phyloP scores from a whole-genome alignment of 2,888 invertebrate genomes.

The Lepidocyrtinus sp. region DNA sequence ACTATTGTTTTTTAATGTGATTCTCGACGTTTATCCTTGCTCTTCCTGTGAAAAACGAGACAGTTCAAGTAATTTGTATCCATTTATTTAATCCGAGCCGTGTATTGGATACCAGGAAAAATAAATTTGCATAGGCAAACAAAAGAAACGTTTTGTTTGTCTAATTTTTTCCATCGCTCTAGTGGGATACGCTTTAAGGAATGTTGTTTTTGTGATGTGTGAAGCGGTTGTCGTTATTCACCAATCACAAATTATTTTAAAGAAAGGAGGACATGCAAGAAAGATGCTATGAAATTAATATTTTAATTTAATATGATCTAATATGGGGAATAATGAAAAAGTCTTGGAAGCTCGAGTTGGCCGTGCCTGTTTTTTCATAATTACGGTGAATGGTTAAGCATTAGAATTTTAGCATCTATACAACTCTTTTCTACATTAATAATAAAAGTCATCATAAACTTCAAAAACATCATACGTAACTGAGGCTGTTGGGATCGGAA shows the following conservation, averaged over 20 bases:
- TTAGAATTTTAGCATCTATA: no score
- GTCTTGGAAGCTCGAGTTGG: no score
- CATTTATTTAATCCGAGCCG: slow-evolving; percentile 48
- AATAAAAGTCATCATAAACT: neutral
- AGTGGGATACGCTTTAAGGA: neutral
- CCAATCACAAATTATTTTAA: no score
- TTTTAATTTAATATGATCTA: no score
- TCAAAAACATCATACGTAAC: slow-evolving; percentile 16
- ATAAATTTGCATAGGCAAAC: slow-evolving; percentile 8
- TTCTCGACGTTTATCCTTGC: neutral
- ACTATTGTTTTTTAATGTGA: neutral
- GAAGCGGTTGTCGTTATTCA: neutral
- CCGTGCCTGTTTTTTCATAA: slow-evolving; percentile 49
- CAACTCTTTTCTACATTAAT: neutral
- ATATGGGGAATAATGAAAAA: no score
- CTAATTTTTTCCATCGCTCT: neutral
- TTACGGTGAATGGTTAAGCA: slow-evolving; percentile 58
- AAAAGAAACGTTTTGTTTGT: slow-evolving; percentile 11
- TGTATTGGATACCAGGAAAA: neutral
- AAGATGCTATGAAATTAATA: neutral
- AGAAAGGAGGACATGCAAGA: no score
- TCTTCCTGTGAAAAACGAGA: neutral
- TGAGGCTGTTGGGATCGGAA: slow-evolving; percentile 47
- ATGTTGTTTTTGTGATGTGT: neutral
- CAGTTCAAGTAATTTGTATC: neutral